Percentiles rank a stretch among this genome's conserved stretches.
phyloP scores from a whole-genome alignment of 1,140 invertebrate genomes.

The Penaeus indicus region DNA sequence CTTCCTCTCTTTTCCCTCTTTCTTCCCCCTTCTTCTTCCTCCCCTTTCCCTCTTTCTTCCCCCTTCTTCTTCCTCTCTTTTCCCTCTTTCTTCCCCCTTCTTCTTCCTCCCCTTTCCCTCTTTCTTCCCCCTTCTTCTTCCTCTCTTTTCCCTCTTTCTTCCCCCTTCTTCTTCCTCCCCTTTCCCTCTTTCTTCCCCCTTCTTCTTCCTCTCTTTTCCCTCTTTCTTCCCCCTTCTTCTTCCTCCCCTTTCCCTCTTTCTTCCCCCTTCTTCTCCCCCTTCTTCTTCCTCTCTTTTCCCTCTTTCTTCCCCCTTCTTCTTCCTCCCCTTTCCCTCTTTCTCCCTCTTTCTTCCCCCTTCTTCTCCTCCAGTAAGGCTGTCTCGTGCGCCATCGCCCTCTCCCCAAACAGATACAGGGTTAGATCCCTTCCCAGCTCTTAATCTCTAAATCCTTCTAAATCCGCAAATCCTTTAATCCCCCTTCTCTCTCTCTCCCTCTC shows the following conservation, averaged over 20 bases:
- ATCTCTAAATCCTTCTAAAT: constrained; percentile 58
- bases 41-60: background rate
- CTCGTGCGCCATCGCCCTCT: constrained; percentile 4
- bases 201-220: background rate
- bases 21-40: background rate
- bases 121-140: too few relatives aligned
- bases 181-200: background rate
- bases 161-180: background rate
- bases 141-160: background rate
- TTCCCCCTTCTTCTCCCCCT: background rate
- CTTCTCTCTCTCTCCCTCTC: constrained; percentile 33
- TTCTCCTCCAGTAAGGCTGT: background rate
- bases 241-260: background rate
- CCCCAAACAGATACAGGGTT: constrained; percentile 52
- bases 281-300: background rate
- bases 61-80: background rate
- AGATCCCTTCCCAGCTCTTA: constrained; percentile 44
- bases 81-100: background rate
- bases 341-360: background rate
- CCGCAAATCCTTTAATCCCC: constrained; percentile 53
- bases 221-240: background rate
- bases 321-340: background rate
- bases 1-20: background rate
- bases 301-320: background rate
- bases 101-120: background rate